Evolutionary conservation across 2,797 vertebrate genomes (phyloP).

Genomic region (Pogonophryne albipinna): DNA sequence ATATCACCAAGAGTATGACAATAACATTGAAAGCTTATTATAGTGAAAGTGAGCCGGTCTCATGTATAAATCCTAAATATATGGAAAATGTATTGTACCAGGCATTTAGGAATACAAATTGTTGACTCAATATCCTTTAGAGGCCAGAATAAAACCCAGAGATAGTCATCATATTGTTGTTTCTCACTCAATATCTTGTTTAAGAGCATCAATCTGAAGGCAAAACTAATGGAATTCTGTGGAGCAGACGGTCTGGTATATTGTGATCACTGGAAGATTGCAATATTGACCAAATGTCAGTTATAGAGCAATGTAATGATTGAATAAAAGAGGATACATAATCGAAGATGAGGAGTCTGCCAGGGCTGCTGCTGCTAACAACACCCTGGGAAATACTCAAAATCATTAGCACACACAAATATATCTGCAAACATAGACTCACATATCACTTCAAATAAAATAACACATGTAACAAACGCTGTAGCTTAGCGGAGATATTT

Average conservation of each 20-base stretch:
- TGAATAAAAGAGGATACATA: constrained; percentile 94
- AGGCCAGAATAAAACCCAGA: constrained; percentile 22
- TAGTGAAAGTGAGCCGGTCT: background rate
- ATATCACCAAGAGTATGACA: too few relatives aligned
- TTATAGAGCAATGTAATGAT: constrained; percentile 87
- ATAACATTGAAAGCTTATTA: background rate
- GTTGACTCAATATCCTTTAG: constrained; percentile 19
- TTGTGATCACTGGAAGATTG: constrained; percentile 94
- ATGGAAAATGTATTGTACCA: background rate
- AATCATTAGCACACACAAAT: constrained; percentile 60
- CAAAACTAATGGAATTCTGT: constrained; percentile 93
- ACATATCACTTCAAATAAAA: background rate
- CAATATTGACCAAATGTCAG: constrained; percentile 97
- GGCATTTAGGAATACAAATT: constrained; percentile 11
- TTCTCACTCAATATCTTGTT: constrained; percentile 87
- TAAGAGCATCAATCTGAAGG: constrained; percentile 84
- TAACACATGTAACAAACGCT: background rate
- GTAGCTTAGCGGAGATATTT: background rate
- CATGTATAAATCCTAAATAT: background rate
- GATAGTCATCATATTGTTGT: constrained; percentile 81
- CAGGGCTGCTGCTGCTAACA: constrained; percentile 82
- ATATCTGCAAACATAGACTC: constrained; percentile 3
- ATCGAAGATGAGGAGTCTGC: constrained; percentile 89
- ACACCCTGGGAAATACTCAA: constrained; percentile 83
- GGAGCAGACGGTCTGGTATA: constrained; percentile 88